Base-by-base conservation (phyloP, 2,797 vertebrate genomes). In the Acestrorhynchus altus region DNA sequence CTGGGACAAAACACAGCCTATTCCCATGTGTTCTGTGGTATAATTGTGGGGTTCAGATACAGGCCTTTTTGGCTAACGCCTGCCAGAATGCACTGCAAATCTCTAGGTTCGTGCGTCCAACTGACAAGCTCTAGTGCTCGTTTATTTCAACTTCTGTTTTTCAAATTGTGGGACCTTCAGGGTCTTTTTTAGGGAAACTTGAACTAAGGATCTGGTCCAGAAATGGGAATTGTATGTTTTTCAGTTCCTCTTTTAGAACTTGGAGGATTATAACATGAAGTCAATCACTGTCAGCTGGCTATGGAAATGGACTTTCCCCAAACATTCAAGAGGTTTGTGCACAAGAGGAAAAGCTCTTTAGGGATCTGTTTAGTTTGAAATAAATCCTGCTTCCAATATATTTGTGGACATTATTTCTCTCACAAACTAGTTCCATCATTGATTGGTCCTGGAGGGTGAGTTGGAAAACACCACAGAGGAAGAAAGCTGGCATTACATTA, bases 11-110 rank as follows among this genome's bases (percentile, higher is more conserved):
- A 74, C 79, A 47, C 77, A 51, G 51, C 26, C 39, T 76, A 72
- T 76, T 67, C 79, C 76, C 78, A 72, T 71, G 69, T 70, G 63
- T 68, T 68, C 71, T 73, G 28, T 81, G 84, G 86, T 87, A 80
- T 86, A 91, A 91, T 85, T 90, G 83, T 86, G 74, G 82, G 81
- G 83, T 90, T 89, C 83, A 69, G 79, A 83, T 52, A 64, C 66
- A 86, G 64, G 63, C 66, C 69, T 77, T 82, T 71, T 87, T 89
- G 84, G 79, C 73, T 79, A 59, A 54, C 70, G 54, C 59, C 16
- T 52, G 60, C 70, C 60, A 81, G 61, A 59, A 60, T 71, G 76
- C 75, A 73, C 60, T 79, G 72, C 56, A 80, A 83, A 81, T 83
- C 64, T 65, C 22, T 82, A 78, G 78, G 69, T 79, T 75, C 74